Percentiles rank a stretch among this genome's conserved stretches.
These are phyloP conservation scores for Lycodopsis pacificus DNA, from an alignment of 2,797 vertebrate genomes.

Conservation along the genomic window DNA sequence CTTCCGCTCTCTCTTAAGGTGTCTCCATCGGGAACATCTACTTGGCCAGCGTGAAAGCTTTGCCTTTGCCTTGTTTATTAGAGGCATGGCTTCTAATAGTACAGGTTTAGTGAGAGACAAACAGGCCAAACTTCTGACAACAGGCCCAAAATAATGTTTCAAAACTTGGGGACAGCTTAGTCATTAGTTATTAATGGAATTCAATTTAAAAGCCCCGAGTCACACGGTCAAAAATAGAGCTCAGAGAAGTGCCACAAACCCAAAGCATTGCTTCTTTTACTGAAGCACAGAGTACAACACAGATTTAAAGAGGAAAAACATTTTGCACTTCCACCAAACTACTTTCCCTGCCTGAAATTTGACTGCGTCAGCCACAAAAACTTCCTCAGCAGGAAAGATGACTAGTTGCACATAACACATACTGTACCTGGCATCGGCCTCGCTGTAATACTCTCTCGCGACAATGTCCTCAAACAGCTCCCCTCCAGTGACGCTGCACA, in stretches of 20 bases:
- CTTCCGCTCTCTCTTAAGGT: neutral
- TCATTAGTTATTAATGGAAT: slow-evolving; percentile 67
- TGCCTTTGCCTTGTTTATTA: neutral
- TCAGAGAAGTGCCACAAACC: slow-evolving; percentile 22
- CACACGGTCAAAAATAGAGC: slow-evolving; percentile 45
- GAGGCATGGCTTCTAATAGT: neutral
- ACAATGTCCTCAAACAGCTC: slow-evolving; percentile 99
- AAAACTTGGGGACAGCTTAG: slow-evolving; percentile 40
- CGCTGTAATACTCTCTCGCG: slow-evolving; percentile 98
- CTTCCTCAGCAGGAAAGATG: neutral
- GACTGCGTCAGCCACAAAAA: neutral
- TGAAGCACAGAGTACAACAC: slow-evolving; percentile 39
- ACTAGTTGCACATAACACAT: neutral
- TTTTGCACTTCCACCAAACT: slow-evolving; percentile 13
- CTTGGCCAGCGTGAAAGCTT: neutral
- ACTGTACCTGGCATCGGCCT: slow-evolving; percentile 95
- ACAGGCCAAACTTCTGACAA: slow-evolving; percentile 12
- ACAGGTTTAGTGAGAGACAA: neutral
- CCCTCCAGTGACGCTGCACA: slow-evolving; percentile 93
- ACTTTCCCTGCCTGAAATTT: neutral
- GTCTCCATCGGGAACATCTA: neutral
- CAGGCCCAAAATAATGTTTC: slow-evolving; percentile 40
- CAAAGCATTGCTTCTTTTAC: slow-evolving; percentile 24
- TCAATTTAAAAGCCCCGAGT: slow-evolving; percentile 57
- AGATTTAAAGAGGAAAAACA: slow-evolving; percentile 13